phyloP scores from a whole-genome alignment of 2,888 invertebrate genomes.

The Scrobipalpa atriplicella region DNA sequence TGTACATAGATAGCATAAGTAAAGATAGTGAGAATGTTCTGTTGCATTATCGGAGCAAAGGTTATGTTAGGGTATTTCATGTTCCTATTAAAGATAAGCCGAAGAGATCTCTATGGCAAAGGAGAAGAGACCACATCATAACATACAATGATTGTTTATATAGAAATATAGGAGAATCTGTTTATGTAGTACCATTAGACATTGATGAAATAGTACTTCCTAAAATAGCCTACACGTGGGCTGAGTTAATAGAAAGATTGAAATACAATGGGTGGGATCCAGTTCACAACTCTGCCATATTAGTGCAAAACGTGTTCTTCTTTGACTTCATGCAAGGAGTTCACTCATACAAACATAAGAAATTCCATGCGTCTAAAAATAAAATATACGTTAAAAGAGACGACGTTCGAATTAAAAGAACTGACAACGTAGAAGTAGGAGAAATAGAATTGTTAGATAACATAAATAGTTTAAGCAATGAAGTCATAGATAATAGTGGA shows the following conservation, averaged over 20 bases:
- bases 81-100: conserved; percentile 78
- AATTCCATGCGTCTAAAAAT: conserved; percentile 46
- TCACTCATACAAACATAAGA: conserved; percentile 49
- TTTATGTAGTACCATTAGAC: conserved; percentile 87
- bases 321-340: conserved; percentile 80
- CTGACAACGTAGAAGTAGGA: conserved; percentile 52
- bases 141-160: conserved; percentile 91
- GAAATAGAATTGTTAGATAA: conserved; percentile 61
- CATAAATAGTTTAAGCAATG: conserved; percentile 51
- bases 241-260: conserved; percentile 78
- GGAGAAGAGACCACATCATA: conserved; percentile 87
- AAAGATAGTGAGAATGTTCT: conserved; percentile 80
- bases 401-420: conserved; percentile 63
- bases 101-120: conserved; percentile 81
- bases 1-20: conserved; percentile 85
- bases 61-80: conserved; percentile 74
- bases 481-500: conserved; percentile 56
- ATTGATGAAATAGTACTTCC: conserved; percentile 89
- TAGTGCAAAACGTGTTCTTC: conserved; percentile 87
- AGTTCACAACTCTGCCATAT: conserved; percentile 82
- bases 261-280: conserved; percentile 67
- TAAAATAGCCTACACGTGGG: conserved; percentile 82
- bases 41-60: conserved; percentile 78
- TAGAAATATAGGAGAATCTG: conserved; percentile 85
- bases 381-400: conserved; percentile 70